Base-by-base conservation (phyloP, 2,888 invertebrate genomes). In the Athalia rosae region DNA sequence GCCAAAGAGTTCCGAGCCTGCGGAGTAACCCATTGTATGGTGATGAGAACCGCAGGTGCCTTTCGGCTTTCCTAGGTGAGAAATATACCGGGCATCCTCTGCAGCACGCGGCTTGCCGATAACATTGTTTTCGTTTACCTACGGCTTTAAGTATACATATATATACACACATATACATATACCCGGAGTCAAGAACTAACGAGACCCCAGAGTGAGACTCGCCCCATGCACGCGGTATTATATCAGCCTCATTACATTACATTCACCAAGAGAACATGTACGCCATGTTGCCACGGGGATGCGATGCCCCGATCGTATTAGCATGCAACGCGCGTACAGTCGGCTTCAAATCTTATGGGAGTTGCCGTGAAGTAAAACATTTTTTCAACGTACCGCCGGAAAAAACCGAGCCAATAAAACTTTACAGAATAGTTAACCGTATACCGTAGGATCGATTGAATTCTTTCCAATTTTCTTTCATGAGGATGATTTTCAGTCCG, bases 121-220 rank as follows among this genome's bases (percentile, higher is more conserved):
- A 87, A 84, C 86, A 87, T 87, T 87, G 87, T 87, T 85, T 85
- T 80, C 81, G 80, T 56, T 58, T 45, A 45, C 71, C 11, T 56
- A 15, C 45, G 13, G 43, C 13, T 28, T 2, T 28, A 28, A 28
- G 28, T 28, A 28, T 28, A 28, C 28, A 28, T 28, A 28, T 2
- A 28, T 28, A 28, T 28, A 28, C 28, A 28, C 28, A 28, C 28
- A 28, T 28, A 28, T 28, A 28, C 28, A 28, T 28, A 28, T 28
- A 28, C 28, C 28, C 28, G 28, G 28, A 28, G 28, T 28, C 45
- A 45, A n/a, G 45, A 5, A 41, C 9, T 45, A 58, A 56, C 58
- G 56, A 71, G 45, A 71, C 13, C 71, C 71, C n/a, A 9, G 58
- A 58, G 58, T 53, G 11, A 13, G 56, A 15, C 71, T 67, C 58